These are phyloP conservation scores for Meloidogyne hapla DNA, from an alignment of 1,140 invertebrate genomes.

Conservation along the genomic window DNA sequence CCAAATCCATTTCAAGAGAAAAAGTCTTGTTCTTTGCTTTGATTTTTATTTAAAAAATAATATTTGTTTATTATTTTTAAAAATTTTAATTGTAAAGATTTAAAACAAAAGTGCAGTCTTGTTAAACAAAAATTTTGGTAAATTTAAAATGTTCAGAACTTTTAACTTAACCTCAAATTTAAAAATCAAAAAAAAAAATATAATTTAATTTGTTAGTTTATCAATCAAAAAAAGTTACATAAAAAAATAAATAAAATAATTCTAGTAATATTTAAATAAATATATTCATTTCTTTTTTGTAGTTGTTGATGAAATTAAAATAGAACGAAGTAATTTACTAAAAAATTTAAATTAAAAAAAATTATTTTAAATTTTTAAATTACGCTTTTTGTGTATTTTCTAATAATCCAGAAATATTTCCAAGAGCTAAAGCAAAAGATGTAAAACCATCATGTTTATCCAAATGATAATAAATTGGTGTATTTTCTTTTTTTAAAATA, in stretches of 20 bases:
- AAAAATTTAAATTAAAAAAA: background rate
- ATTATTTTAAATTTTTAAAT: background rate
- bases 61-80: background rate
- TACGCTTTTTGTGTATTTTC: slow-evolving; percentile 16
- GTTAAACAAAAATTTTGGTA: too few species aligned
- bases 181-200: too few species aligned
- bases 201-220: too few species aligned
- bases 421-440: slow-evolving; percentile 16
- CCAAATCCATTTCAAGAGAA: slow-evolving; percentile 30
- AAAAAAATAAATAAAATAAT: too few species aligned
- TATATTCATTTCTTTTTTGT: background rate
- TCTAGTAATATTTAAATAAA: too few species aligned
- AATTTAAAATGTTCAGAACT: too few species aligned
- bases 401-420: slow-evolving; percentile 14
- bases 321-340: background rate
- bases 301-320: background rate
- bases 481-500: background rate
- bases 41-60: background rate
- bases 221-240: too few species aligned
- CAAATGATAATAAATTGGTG: slow-evolving; percentile 4
- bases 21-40: slow-evolving; percentile 22
- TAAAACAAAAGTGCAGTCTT: too few species aligned
- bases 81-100: too few species aligned
- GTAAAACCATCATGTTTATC: slow-evolving; percentile 29
- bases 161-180: too few species aligned